These are phyloP conservation scores for Progne subis DNA, from an alignment of 2,113 vertebrate species.

Conservation along the genomic window DNA sequence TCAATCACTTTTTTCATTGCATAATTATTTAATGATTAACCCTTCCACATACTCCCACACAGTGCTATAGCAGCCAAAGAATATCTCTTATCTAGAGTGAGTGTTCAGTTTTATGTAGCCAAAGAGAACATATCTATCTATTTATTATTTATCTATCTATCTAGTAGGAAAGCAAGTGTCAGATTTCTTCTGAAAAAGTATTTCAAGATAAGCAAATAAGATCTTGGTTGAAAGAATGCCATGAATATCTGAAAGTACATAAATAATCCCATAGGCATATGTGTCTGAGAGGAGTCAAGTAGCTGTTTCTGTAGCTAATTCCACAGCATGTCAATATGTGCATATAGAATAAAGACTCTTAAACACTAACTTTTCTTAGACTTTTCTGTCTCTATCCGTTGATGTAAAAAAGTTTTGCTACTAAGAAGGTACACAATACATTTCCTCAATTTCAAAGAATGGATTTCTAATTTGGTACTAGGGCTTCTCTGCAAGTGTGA, in stretches of 20 bases:
- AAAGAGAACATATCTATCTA: not conserved
- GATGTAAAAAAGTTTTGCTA: not conserved
- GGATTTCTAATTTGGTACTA: not conserved
- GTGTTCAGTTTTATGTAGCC: not conserved
- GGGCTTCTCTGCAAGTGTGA: not conserved
- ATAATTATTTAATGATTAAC: conserved; percentile 41
- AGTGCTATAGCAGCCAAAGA: not conserved
- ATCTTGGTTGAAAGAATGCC: not conserved
- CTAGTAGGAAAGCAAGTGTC: not conserved
- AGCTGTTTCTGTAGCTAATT: not conserved
- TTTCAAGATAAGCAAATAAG: not conserved
- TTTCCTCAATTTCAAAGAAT: not conserved
- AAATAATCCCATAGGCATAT: not conserved
- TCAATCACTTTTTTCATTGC: conserved; percentile 9
- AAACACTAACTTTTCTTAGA: not conserved
- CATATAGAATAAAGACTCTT: not conserved
- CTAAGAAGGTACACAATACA: not conserved
- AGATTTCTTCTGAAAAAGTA: not conserved
- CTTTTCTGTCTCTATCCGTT: not conserved
- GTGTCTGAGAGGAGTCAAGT: not conserved
- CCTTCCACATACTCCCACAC: not conserved
- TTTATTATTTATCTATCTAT: not conserved
- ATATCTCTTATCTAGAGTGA: not conserved
- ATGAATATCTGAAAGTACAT: not conserved
- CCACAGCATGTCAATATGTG: not conserved